Base-by-base conservation (phyloP, 1,140 invertebrate species). In the Drosophila pallidifrons region DNA sequence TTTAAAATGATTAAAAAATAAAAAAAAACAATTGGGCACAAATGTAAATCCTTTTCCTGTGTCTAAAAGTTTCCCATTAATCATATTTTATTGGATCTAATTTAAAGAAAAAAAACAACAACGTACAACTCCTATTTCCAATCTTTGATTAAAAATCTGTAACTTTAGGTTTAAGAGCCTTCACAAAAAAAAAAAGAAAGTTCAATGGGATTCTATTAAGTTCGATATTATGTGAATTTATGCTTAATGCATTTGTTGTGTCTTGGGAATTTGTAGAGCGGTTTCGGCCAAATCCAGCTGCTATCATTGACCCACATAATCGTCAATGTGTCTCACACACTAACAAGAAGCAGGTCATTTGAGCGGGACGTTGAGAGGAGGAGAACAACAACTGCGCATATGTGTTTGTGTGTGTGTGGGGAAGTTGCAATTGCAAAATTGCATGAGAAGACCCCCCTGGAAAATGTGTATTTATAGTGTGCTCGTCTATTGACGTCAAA, bases 291-390 rank as follows among this genome's bases (percentile, higher is more conserved):
- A 41, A 16, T 16, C 10, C 38, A 69, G 30, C 49, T 47, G 30
- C 41, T 46, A 61, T 74, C 49, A 69, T 46, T 74, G 65, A 74
- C 71, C 65, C 65, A 74, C 41, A 74, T 74, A 47, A 43, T 41
- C 7, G 38, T 46, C 54, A 73, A 68, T 68, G 47, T 54, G 30
- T 35, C 46, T 67, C 47, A 10, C 47, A 32, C 13, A 41, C 16
- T 59, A 6, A 45, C n/a, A n/a, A 25, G 20, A 69, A 61, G 20
- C 49, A 74, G 65, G 71, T 74, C 65, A 68, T 55, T 54, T 60
- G 38, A 13, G 38, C 32, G 51, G 5, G 35, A 38, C 8, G 8
- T 3, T 16, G 15, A 10, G 10, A 38, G 13, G 30, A n/a, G 61
- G 47, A 52, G 61, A 64, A 13, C 41, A 43, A 13, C 41, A n/a